A percentile compares a stretch with the other conserved stretches of the same genome.
These are phyloP conservation scores for Ochotona princeps DNA, from an alignment of 2,113 vertebrate genomes.

Conservation along the genomic window DNA sequence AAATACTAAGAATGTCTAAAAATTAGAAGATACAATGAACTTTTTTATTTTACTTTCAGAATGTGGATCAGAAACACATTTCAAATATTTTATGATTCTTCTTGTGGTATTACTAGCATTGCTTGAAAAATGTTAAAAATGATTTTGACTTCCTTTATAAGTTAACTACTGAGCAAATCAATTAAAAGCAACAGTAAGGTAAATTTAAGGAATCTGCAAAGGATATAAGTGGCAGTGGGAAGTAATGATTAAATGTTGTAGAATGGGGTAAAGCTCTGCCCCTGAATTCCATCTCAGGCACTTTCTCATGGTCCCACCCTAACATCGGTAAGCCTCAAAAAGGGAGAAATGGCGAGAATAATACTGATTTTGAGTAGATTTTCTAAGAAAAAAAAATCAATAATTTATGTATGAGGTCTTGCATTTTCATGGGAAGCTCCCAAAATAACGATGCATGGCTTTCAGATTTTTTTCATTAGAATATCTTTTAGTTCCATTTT, in stretches of 20 bases:
- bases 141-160: background rate
- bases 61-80: background rate
- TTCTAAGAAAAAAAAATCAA: constrained; percentile 10
- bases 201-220: background rate
- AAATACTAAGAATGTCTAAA: constrained; percentile 5
- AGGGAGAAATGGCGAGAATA: background rate
- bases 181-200: background rate
- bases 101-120: background rate
- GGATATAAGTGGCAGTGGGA: background rate
- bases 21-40: background rate
- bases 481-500: no score
- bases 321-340: background rate
- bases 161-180: background rate
- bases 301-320: background rate
- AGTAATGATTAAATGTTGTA: background rate
- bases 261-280: background rate
- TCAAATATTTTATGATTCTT: background rate
- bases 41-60: background rate
- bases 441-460: no score
- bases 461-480: no score
- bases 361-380: background rate
- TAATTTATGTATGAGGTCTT: background rate
- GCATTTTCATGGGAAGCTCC: no score
- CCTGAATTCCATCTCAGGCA: background rate
- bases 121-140: background rate